Evolutionary conservation across 2,888 invertebrate species (phyloP).

Genomic region (Opisthograptis luteolata): DNA sequence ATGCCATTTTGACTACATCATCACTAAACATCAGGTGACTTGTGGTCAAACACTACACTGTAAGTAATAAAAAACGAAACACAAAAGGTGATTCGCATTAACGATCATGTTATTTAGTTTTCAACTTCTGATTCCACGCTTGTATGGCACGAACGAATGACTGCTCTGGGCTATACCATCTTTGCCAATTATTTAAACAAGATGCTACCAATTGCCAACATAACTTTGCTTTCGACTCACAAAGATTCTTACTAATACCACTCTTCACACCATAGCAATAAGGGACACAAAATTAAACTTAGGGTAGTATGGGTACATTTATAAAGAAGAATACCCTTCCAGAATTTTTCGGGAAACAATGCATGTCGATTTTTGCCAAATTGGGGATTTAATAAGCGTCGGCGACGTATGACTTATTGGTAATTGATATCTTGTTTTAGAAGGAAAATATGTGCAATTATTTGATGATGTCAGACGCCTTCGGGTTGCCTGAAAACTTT

Average conservation of each 20-base stretch:
- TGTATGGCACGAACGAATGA: conserved; percentile 4
- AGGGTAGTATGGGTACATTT: conserved; percentile 8
- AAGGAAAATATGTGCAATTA: not conserved
- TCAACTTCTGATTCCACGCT: conserved; percentile 10
- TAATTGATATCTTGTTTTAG: conserved; percentile 20
- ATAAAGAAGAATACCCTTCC: too few relatives aligned
- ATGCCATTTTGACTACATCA: too few relatives aligned
- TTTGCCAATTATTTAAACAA: conserved; percentile 68
- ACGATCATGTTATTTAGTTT: conserved; percentile 6
- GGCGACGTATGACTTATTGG: conserved; percentile 26
- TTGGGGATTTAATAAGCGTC: conserved; percentile 17
- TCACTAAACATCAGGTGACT: too few relatives aligned
- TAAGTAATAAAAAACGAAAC: too few relatives aligned
- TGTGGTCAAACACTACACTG: too few relatives aligned
- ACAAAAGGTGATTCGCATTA: conserved; percentile 8
- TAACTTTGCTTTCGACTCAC: conserved; percentile 12
- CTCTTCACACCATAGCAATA: conserved; percentile 11
- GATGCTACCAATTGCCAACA: conserved; percentile 36
- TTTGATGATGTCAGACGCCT: not conserved
- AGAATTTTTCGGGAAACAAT: conserved; percentile 29
- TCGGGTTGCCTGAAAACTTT: not conserved
- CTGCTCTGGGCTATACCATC: conserved; percentile 40
- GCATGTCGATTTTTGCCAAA: conserved; percentile 8
- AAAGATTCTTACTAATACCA: conserved; percentile 5
- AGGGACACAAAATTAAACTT: conserved; percentile 7